Percentiles rank a stretch among this genome's conserved stretches.
These are phyloP conservation scores for Phenganax stokvisi DNA, from an alignment of 92 coral and sea anemone species.

Conservation along the genomic window DNA sequence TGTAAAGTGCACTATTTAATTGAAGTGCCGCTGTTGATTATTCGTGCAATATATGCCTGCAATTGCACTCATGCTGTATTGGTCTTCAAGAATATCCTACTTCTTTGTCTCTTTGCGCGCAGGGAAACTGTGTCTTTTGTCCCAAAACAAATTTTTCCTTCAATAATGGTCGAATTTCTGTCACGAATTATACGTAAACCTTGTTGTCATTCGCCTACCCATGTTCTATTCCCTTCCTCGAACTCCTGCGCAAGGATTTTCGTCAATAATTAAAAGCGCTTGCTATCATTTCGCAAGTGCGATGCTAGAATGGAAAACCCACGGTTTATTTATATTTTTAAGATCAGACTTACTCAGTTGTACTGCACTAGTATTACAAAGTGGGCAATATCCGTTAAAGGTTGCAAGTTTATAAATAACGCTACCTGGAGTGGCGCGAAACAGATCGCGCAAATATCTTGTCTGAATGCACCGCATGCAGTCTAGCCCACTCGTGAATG, in stretches of 20 bases:
- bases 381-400: constrained; percentile 41
- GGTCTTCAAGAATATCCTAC: constrained; percentile 35
- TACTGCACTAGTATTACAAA: constrained; percentile 21
- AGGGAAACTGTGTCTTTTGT: constrained; percentile 17
- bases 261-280: neutral
- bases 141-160: constrained; percentile 8
- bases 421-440: constrained; percentile 36
- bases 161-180: constrained; percentile 8
- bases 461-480: constrained; percentile 30
- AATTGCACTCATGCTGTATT: constrained; percentile 27
- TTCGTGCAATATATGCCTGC: constrained; percentile 1
- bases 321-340: constrained; percentile 21
- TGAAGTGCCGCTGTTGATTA: constrained; percentile 4
- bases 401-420: constrained; percentile 42
- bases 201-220: constrained; percentile 3
- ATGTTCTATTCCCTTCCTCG: neutral
- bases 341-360: constrained; percentile 32
- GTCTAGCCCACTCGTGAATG: constrained; percentile 28
- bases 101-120: constrained; percentile 16
- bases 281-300: neutral
- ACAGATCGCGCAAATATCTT: constrained; percentile 35
- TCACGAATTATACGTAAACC: neutral
- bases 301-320: constrained; percentile 11
- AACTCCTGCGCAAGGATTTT: neutral
- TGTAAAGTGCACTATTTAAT: neutral